Base-by-base conservation (phyloP, 2,888 invertebrate species). In the Germaria angustata region DNA sequence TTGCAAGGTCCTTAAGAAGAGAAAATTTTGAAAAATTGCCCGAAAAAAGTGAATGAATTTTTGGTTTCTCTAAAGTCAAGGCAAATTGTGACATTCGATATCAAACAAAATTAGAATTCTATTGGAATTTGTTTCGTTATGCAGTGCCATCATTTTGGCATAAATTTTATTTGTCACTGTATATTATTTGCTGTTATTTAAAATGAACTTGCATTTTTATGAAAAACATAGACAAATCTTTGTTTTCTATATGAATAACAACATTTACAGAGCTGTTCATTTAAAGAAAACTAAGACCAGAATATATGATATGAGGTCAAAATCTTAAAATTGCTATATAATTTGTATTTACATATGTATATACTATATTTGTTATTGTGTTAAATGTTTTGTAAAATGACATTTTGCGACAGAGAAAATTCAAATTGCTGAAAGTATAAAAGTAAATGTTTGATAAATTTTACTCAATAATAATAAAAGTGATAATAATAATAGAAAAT, bases 351-450 rank as follows among this genome's bases (percentile, higher is more conserved):
- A n/a, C 32, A 17, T 44, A 53, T 66, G 24, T 59, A 44, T 66
- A 57, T n/a, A n/a, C n/a, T n/a, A n/a, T n/a, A n/a, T n/a, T n/a
- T n/a, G 6, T 53, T 41, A 22, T 80, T 59, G 36, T 24, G 63
- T 80, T 75, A 69, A 80, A 80, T 80, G 63, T 53, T 69, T 75
- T 75, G 73, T 65, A 20, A 80, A 75, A 68, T 75, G 53, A 53
- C 46, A 46, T 53, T 68, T 53, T 66, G 36, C 68, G 46, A 63
- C 49, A 80, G 22, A 46, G 46, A 20, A 34, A 39, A 53, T 51
- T 68, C 2, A 49, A 63, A 32, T 41, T 8, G 46, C 55, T 20
- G 36, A 17, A 76, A n/a, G 28, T 13, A 46, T 8, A 49, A 49
- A 7, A n/a, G 4, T 17, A 2, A 44, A 73, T 63, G 61, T 46